Evolutionary conservation across 2,113 vertebrate species (phyloP).

Genomic region (Amblyopsis rosae): DNA sequence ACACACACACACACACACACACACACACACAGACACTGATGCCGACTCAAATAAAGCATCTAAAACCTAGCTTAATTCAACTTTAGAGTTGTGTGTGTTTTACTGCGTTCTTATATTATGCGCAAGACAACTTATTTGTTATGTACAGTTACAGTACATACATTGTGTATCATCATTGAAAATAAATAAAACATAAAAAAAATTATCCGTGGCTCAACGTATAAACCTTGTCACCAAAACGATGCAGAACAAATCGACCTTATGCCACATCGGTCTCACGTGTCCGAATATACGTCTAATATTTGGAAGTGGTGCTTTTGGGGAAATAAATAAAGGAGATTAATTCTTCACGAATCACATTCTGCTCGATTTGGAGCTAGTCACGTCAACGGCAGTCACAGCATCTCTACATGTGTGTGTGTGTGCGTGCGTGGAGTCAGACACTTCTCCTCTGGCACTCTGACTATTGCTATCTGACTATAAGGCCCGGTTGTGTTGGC

Average conservation of each 20-base stretch:
- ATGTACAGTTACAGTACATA: too few species aligned
- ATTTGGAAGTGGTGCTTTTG: conserved; percentile 58
- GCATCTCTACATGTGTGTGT: conserved; percentile 33
- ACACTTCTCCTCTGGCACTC: conserved; percentile 84
- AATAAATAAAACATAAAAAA: too few species aligned
- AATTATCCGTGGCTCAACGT: too few species aligned
- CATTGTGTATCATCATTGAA: too few species aligned
- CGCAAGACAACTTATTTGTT: too few species aligned
- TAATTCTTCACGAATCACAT: conserved; percentile 42
- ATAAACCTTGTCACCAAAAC: not conserved
- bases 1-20: not conserved
- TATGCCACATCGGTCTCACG: not conserved
- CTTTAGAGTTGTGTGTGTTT: conserved; percentile 6
- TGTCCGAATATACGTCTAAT: conserved; percentile 31
- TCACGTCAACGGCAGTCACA: conserved; percentile 49
- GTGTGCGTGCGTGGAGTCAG: conserved; percentile 80
- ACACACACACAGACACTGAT: not conserved
- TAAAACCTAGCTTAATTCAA: conserved; percentile 40
- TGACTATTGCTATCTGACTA: conserved; percentile 64
- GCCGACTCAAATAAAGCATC: not conserved
- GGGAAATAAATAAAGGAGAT: conserved; percentile 22
- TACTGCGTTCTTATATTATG: too few species aligned
- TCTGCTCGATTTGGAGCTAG: conserved; percentile 76
- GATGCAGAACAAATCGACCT: not conserved
- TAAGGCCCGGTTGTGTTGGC: conserved; percentile 59